Evolutionary conservation across 2,113 vertebrate genomes (phyloP), one percentile per base, ranked within the genome.

Genomic region (Camelus bactrianus): DNA sequence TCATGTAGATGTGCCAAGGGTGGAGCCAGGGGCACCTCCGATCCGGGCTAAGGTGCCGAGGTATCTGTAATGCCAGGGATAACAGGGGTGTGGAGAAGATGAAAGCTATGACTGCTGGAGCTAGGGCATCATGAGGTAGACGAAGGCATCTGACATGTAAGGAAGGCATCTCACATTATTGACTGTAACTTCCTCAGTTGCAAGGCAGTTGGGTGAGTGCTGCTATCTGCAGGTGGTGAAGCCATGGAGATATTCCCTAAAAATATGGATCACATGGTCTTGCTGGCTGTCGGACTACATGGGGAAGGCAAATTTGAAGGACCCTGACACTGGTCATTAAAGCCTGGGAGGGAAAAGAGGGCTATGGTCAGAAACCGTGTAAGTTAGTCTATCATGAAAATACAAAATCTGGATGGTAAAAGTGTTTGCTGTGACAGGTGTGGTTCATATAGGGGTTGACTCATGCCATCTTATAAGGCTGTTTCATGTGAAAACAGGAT

Each of bases 371-470:
- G 70, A 84, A 69, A 89, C 65, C 69, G 28, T 60, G 50, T 60
- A 72, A 72, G 20, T 79, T 65, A 56, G 5, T 60, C 60, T 65
- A 30, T n/a, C 38, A 38, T 67, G 58, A 83, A 95, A 76, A 62
- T 70, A 62, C 76, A 89, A 67, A 82, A 92, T 88, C 30, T 58
- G 76, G 30, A 9, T 42, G 82, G 73, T 89, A 70, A n/a, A 89
- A 58, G 26, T 60, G 19, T 48, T 88, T 38, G 9, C 67, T 75
- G 26, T 62, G 46, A 87, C 20, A 46, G 16, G 62, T 69, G 50
- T 67, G 30, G 30, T 42, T 88, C 48, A 50, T 67, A 93, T 6
- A 65, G 69, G 30, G 20, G 20, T 38, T 70, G 20, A 64, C 42
- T 84, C 13, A 24, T 75, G 35, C 65, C 60, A 70, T 26, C 76